phyloP scores from a whole-genome alignment of 2,797 vertebrate genomes.

The Poecilia velifera region DNA sequence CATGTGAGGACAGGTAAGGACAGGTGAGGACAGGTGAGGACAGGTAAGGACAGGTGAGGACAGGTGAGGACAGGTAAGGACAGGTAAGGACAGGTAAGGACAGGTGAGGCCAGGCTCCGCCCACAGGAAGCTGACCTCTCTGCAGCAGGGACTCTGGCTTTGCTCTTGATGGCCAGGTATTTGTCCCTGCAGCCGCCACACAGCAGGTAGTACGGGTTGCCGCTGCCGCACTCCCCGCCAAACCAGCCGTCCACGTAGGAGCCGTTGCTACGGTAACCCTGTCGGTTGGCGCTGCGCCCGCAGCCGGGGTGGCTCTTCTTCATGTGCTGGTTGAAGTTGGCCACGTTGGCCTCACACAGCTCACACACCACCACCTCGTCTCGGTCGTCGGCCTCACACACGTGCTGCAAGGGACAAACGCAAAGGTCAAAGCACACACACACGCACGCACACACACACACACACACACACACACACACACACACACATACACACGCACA shows the following conservation, averaged over 20 bases:
- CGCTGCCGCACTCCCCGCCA: conserved; percentile 95
- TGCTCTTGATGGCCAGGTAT: conserved; percentile 92
- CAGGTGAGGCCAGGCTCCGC: not conserved
- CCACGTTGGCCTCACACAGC: conserved; percentile 93
- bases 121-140: conserved; percentile 84
- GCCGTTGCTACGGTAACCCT: conserved; percentile 97
- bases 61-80: too few relatives aligned
- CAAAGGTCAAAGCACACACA: not conserved
- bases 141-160: conserved; percentile 86
- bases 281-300: conserved; percentile 94
- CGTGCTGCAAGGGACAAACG: conserved; percentile 82
- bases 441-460: too few relatives aligned
- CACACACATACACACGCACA: too few relatives aligned
- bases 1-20: too few relatives aligned
- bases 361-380: conserved; percentile 97
- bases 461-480: too few relatives aligned
- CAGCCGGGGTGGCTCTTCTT: conserved; percentile 97
- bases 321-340: conserved; percentile 99
- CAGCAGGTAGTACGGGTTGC: conserved; percentile 96
- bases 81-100: too few relatives aligned
- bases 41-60: too few relatives aligned
- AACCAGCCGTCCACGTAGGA: conserved; percentile 99
- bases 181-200: conserved; percentile 95
- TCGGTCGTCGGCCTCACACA: conserved; percentile 95
- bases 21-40: too few relatives aligned